Evolutionary conservation across 2,113 vertebrate genomes (phyloP), one percentile per base, ranked within the genome.

Genomic region (Trichomycterus rosablanca): DNA sequence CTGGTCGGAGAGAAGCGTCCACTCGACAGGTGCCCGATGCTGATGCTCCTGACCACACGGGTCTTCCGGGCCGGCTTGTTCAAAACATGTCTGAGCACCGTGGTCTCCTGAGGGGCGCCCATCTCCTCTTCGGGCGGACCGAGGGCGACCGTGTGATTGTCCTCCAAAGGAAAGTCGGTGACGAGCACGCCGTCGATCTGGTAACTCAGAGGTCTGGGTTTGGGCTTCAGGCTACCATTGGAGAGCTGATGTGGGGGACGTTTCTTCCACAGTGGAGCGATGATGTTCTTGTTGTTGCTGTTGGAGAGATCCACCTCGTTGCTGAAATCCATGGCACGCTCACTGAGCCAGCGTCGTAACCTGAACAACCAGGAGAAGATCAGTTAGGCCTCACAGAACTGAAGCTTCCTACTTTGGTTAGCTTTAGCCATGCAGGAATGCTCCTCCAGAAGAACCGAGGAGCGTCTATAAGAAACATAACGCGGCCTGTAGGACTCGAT

Each of bases 101-200:
- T 59, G 22, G 69, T 76, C 23, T 56, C 43, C 22, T 71, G 78
- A 2, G 85, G 66, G 1, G 78, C 63, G 15, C 80, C 43, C 40
- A 84, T 39, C 48, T 63, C 81, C 66, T 87, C 85, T 1, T 79
- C 72, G 5, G 85, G 76, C 71, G 86, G 88, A 18, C 76, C 77
- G 24, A 77, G 48, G 11, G 87, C 74, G 34, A 85, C 78, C 6
- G 63, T 26, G 7, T 79, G 75, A 44, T 67, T 80, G 51, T 91
- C 89, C 67, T 91, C 91, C 72, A 85, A 76, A 0, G 91, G 88
- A 30, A 91, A 91, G 62, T 93, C 91, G 0, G 89, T 89, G 22
- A 82, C 71, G 4, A 75, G 76, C 46, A 90, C 74, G 9, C 93
- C 89, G 8, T 90, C 88, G 16, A 81, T 81, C 80, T 92, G 91